Evolutionary conservation across 2,888 invertebrate genomes (phyloP), one percentile per base, ranked within the genome.

Genomic region (Cistogaster globosa): DNA sequence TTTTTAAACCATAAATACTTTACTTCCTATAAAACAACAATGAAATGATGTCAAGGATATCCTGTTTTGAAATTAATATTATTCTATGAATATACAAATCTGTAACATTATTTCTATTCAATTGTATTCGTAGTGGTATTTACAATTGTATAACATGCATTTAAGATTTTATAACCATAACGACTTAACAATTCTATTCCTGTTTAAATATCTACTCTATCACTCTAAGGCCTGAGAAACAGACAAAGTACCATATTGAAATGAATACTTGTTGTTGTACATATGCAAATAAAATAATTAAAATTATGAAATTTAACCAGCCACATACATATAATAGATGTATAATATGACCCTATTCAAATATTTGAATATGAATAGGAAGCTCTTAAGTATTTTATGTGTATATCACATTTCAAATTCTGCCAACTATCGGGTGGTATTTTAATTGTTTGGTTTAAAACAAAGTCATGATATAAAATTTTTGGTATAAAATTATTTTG

Each of bases 1-100:
- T 48, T 32, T 76, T 58, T 71, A 45, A 32, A 45, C 48, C 62
- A 78, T 60, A 68, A 58, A 76, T 58, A 71, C 65, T 78, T 68
- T 57, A 76, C 62, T 76, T 85, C 74, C 77, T 63, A 72, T 55
- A 16, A 45, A 57, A n/a, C 32, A 65, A 76, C 69, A 76, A 71
- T 74, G 42, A 81, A 76, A 78, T 78, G 67, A 85, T 85, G 84
- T 81, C 84, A 85, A 81, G 84, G 81, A 85, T 81, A 81, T 85
- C 84, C 84, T 85, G 78, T 85, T 45, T 77, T 81, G 67, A 57
- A 71, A 63, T 63, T 72, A 81, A 75, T 81, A 75, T 81, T 58
- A 65, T 22, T 57, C 18, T 81, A 12, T 26, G 26, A 26, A 26
- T 55, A 32, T 42, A 7, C 12, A 20, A 8, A 26, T 67, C 8